These are phyloP conservation scores for Poeciliopsis occidentalis DNA, from an alignment of 2,113 vertebrate genomes.

Conservation along the genomic window DNA sequence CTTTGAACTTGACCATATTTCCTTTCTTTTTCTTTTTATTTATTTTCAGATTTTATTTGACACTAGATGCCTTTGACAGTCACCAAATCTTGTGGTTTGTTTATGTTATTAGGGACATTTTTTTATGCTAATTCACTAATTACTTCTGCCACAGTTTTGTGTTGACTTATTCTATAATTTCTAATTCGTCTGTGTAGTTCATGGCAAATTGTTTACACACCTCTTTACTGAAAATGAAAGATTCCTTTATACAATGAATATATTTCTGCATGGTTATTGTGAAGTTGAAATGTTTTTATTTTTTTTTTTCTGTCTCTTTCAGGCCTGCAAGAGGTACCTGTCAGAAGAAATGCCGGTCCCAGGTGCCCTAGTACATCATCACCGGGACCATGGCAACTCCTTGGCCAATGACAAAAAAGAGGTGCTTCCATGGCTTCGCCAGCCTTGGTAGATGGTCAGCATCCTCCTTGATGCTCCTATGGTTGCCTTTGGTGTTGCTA, in stretches of 20 bases:
- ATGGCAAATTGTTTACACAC: not conserved
- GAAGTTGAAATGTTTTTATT: constrained; percentile 5
- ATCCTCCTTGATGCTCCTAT: constrained; percentile 75
- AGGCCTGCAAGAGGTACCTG: constrained; percentile 88
- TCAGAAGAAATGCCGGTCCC: constrained; percentile 96
- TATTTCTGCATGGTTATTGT: not conserved
- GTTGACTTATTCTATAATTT: not conserved
- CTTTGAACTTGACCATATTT: not conserved
- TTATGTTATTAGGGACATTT: not conserved
- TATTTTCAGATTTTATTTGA: too few species aligned
- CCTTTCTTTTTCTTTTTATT: too few species aligned
- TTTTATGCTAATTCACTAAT: not conserved
- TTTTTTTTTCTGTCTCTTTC: not conserved
- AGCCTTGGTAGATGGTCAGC: constrained; percentile 70
- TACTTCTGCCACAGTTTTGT: not conserved
- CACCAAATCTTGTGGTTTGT: not conserved
- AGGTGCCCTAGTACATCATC: constrained; percentile 82
- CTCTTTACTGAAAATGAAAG: not conserved
- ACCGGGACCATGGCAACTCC: constrained; percentile 95
- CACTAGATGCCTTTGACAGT: too few species aligned
- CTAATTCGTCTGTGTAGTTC: not conserved
- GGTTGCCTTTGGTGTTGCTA: constrained; percentile 71
- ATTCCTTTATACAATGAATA: not conserved
- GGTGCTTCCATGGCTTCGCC: constrained; percentile 82
- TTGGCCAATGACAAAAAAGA: constrained; percentile 81